A percentile compares a stretch with the other conserved stretches of the same genome.
phyloP scores from a whole-genome alignment of 1,140 invertebrate species.

The Trachymyrmex septentrionalis region DNA sequence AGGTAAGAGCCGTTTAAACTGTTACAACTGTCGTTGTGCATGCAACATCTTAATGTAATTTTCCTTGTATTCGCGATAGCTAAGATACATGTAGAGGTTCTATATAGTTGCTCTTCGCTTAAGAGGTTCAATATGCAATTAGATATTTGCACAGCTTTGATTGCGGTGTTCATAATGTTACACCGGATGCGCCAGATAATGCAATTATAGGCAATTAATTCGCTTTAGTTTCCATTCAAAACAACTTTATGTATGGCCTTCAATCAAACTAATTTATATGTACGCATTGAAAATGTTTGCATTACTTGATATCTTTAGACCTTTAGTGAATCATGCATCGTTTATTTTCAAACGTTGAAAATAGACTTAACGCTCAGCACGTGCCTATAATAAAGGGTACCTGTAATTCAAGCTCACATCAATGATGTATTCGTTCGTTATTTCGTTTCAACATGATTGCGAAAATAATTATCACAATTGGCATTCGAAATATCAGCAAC shows the following conservation, averaged over 20 bases:
- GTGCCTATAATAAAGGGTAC: slow-evolving; percentile 12
- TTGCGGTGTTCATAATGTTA: neutral
- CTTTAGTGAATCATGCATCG: slow-evolving; percentile 39
- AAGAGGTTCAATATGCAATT: slow-evolving; percentile 4
- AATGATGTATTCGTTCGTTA: slow-evolving; percentile 10
- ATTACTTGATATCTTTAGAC: slow-evolving; percentile 46
- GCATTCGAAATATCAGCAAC: slow-evolving; percentile 9
- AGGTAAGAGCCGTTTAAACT: neutral
- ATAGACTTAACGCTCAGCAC: slow-evolving; percentile 7
- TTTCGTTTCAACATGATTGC: slow-evolving; percentile 35
- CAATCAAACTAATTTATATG: slow-evolving; percentile 34
- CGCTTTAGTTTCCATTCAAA: neutral
- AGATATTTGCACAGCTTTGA: neutral
- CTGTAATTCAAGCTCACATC: slow-evolving; percentile 17
- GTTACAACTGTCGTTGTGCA: slow-evolving; percentile 11
- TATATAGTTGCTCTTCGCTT: neutral
- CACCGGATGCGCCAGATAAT: neutral
- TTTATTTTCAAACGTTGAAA: slow-evolving; percentile 54
- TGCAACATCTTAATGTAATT: slow-evolving; percentile 25
- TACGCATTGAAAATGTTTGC: slow-evolving; percentile 4
- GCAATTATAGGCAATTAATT: slow-evolving; percentile 24
- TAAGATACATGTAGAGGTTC: neutral
- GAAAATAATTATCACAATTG: slow-evolving; percentile 44
- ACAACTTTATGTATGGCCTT: neutral
- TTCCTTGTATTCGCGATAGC: slow-evolving; percentile 8